Evolutionary conservation across 2,113 vertebrate species (phyloP).

Genomic region (Oenanthe oenanthe): DNA sequence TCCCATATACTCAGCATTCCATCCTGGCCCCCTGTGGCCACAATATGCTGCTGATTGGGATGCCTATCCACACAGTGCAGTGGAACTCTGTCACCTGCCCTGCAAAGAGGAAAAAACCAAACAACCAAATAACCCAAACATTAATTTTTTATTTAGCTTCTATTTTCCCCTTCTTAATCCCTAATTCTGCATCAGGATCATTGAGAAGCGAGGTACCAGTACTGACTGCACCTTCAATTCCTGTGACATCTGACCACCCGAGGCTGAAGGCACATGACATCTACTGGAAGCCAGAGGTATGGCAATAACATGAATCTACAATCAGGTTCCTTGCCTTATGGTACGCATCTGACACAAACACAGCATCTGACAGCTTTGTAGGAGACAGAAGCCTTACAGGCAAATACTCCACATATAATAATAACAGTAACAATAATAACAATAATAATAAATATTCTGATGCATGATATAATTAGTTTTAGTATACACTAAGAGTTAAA

Average conservation of each 20-base stretch:
- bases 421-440: neutral
- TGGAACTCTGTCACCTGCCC: constrained; percentile 90
- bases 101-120: constrained; percentile 13
- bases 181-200: neutral
- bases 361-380: neutral
- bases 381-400: neutral
- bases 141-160: neutral
- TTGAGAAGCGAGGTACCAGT: neutral
- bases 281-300: neutral
- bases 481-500: neutral
- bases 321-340: rapidly evolving
- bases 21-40: constrained; percentile 93
- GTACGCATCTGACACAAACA: neutral
- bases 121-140: neutral
- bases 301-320: neutral
- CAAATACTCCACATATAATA: neutral
- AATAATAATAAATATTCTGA: neutral
- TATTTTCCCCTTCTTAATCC: neutral
- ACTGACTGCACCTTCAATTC: rapidly evolving
- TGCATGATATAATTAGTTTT: neutral
- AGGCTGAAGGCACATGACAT: neutral
- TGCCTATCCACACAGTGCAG: constrained; percentile 95
- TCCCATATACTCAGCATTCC: constrained; percentile 98
- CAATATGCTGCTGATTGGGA: constrained; percentile 95
- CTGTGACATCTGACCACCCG: neutral